Evolutionary conservation across 1,140 invertebrate genomes (phyloP), one percentile per base, ranked within the genome.

Genomic region (Monomorium pharaonis): DNA sequence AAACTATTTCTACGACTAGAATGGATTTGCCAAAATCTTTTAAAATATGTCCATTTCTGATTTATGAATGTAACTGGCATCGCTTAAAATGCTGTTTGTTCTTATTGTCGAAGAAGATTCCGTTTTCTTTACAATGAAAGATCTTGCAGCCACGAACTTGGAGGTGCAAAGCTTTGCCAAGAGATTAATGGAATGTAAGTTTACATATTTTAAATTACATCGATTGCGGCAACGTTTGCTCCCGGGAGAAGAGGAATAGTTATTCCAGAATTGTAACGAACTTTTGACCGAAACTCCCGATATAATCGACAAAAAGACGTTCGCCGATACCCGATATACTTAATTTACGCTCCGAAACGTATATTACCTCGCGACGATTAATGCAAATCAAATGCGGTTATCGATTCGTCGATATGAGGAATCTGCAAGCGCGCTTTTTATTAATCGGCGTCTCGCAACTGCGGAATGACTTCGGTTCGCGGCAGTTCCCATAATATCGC

Each of bases 331-430:
- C 27, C 51, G 51, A 83, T 33, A 33, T 83, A 83, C 14, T 74
- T 60, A 74, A 83, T 72, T 83, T 74, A 58, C 42, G 51, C 24
- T 24, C 24, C 12, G 44, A 47, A 72, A 74, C 67, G 51, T 83
- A 60, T 60, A 83, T 83, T 56, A 58, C 67, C n/a, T 81, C 37
- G 4, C 27, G 14, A 80, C 74, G 78, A 83, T 60, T 74, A 74
- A 83, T 83, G 67, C 49, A 74, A 83, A 74, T 74, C 54, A 83
- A 83, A 74, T 47, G 51, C 37, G 67, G 51, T 42, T 83, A 83
- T 83, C 67, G 67, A 69, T 72, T 58, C 37, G 67, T 74, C 51
- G 78, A 83, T 83, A 83, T 58, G 78, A 83, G 47, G 10, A 33
- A 58, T 81, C 77, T 6, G 33, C 18, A 30, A 56, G 37, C 21